These are phyloP conservation scores for Eupithecia exiguata DNA, from an alignment of 2,888 invertebrate species.

Conservation along the genomic window DNA sequence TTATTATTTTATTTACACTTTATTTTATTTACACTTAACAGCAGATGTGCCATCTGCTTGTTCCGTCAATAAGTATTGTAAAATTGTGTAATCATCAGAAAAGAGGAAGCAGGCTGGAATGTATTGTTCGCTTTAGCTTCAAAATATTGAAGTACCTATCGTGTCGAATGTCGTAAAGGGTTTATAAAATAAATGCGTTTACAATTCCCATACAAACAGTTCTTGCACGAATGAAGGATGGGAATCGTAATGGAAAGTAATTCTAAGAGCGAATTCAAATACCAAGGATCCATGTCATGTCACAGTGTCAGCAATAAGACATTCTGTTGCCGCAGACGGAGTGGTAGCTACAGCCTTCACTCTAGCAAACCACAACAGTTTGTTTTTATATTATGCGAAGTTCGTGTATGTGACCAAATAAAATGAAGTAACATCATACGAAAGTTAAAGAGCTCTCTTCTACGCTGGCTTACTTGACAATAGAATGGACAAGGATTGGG, in stretches of 20 bases:
- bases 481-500: too few relatives aligned
- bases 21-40: too few relatives aligned
- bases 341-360: neutral
- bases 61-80: too few relatives aligned
- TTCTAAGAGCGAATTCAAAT: constrained; percentile 37
- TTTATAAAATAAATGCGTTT: constrained; percentile 18
- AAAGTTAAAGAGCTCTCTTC: neutral
- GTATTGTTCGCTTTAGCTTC: neutral
- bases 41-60: too few relatives aligned
- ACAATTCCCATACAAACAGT: constrained; percentile 36
- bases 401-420: too few relatives aligned
- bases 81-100: too few relatives aligned
- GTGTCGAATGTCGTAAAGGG: neutral
- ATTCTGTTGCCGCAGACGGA: neutral
- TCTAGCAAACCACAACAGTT: neutral
- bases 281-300: constrained; percentile 8
- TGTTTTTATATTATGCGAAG: neutral
- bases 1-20: too few relatives aligned
- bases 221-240: constrained; percentile 32
- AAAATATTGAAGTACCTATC: neutral
- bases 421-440: neutral
- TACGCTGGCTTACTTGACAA: too few relatives aligned
- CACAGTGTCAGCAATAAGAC: neutral
- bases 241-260: constrained; percentile 41
- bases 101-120: too few relatives aligned